Base-by-base conservation (phyloP, 2,888 invertebrate species). In the Chrysopilus asiliformis region DNA sequence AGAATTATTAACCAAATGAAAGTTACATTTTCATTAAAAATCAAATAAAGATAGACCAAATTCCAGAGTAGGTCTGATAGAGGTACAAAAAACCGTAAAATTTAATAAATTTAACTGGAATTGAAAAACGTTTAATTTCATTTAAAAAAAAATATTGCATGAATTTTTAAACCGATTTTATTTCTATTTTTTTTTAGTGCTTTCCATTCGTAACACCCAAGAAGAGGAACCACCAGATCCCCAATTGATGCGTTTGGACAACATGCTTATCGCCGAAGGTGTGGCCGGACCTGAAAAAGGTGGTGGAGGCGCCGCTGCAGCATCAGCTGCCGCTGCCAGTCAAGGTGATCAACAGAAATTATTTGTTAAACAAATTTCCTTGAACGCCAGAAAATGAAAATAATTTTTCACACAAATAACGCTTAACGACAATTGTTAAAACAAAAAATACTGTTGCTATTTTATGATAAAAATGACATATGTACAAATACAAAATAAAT, bases 161-260 rank as follows among this genome's bases (percentile, higher is more conserved):
- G n/a, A n/a, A n/a, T n/a, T n/a, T n/a, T n/a, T n/a, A n/a, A n/a
- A n/a, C n/a, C 34, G 17, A 34, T 17, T 25, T 31, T 30, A 10
- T 16, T 36, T 15, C 15, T 16, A 29, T 28, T 10, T 34, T 34
- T 22, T 30, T 39, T 14, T 68, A 79, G 94, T 93, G 15, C 70
- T 95, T 53, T 93, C 91, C 50, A 77, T 94, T 56, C 78, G 94
- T 52, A 94, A 94, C 66, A 90, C 91, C 41, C 93, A 94, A 69
- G 95, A 95, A 67, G 94, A 95, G 60, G 94, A 95, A 60, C 93
- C 94, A 3, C 93, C 93, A 59, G 95, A 97, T 68, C 94, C 95
- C 6, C 95, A 95, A 63, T 68, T 98, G 53, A 95, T 98, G 94
- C 76, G 98, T 46, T 66, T 98, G 60, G 97, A 98, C 68, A 98